Conservation (phyloP, 2,888 invertebrate genomes). For the Ophion slaviceki region DNA sequence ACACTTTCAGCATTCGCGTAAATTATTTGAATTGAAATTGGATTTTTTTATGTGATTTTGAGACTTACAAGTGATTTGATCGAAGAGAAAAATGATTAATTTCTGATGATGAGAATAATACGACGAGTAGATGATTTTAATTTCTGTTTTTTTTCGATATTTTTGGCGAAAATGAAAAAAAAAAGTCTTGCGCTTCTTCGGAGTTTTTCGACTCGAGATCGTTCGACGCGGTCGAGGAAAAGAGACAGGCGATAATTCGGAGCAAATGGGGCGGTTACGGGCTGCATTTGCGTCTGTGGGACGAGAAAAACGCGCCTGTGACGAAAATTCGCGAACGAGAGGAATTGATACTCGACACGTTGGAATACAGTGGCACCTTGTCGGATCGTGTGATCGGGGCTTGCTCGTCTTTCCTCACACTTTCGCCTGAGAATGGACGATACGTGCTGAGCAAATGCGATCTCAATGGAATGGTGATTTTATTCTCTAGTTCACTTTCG, state of each 20-base stretch:
- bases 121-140: too few relatives aligned
- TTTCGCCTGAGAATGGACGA: constrained; percentile 85
- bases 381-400: constrained; percentile 85
- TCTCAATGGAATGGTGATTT: constrained; percentile 79
- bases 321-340: constrained; percentile 64
- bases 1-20: constrained; percentile 21
- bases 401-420: constrained; percentile 85
- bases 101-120: too few relatives aligned
- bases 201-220: constrained; percentile 35
- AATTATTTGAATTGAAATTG: not conserved
- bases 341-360: constrained; percentile 60
- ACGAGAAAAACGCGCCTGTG: constrained; percentile 71
- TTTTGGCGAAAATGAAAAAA: not conserved
- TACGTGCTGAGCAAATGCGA: constrained; percentile 86
- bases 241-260: constrained; percentile 63
- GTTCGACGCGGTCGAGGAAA: constrained; percentile 49
- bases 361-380: constrained; percentile 83
- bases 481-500: not conserved
- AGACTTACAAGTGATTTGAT: not conserved
- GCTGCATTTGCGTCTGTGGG: constrained; percentile 71
- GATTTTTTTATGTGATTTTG: not conserved
- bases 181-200: constrained; percentile 50
- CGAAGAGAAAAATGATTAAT: not conserved
- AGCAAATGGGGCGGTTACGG: constrained; percentile 73
- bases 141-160: not conserved